Evolutionary conservation across 2,113 vertebrate genomes (phyloP).

Genomic region (Craseonycteris thonglongyai): DNA sequence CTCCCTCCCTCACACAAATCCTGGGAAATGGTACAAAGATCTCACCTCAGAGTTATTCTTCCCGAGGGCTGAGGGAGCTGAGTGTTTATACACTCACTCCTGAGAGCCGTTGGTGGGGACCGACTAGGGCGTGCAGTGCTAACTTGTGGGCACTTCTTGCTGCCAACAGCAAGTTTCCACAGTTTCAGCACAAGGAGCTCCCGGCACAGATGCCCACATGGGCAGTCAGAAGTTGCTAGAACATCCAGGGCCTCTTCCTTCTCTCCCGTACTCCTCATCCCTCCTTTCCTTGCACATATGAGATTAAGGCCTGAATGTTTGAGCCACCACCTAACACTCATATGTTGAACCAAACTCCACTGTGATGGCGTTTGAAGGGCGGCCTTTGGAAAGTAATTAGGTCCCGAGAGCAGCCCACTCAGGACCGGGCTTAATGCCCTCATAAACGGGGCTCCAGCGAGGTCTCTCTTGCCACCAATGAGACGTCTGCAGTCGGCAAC

Average conservation of each 20-base stretch:
- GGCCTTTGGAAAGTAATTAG: neutral
- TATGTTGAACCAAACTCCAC: neutral
- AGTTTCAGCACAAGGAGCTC: neutral
- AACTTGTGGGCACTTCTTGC: neutral
- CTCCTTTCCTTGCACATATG: neutral
- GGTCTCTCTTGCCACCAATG: neutral
- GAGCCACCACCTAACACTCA: neutral
- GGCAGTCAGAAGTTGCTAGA: neutral
- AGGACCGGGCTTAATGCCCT: neutral
- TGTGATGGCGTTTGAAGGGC: neutral
- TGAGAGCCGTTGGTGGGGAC: neutral
- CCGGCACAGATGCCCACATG: too few species aligned
- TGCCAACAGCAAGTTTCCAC: neutral
- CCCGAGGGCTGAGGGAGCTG: neutral
- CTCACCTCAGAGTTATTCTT: neutral
- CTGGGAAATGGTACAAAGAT: neutral
- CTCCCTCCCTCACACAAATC: neutral
- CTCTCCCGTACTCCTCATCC: neutral
- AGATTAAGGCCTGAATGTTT: neutral
- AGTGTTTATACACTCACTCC: accelerated
- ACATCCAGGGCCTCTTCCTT: neutral
- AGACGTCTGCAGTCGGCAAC: neutral
- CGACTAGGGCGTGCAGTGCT: too few species aligned
- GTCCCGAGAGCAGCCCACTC: neutral
- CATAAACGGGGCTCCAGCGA: neutral